Percentiles rank a stretch among this genome's conserved stretches.
These are phyloP conservation scores for Hylyphantes graminicola DNA, from an alignment of 1,140 invertebrate species.

Conservation along the genomic window DNA sequence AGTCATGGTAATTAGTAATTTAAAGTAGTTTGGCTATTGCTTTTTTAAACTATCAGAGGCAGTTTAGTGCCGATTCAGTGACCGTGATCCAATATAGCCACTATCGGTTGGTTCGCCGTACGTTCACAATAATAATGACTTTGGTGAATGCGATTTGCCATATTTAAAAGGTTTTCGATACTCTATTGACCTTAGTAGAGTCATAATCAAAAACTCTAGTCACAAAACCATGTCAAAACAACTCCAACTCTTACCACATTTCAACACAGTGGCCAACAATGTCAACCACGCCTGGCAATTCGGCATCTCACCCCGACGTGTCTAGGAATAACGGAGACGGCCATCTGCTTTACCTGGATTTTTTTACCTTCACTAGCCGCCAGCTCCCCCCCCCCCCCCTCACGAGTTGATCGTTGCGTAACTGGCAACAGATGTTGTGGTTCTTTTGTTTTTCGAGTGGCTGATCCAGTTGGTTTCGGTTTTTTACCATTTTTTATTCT, in stretches of 20 bases:
- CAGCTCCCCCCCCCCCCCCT: not conserved
- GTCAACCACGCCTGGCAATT: not conserved
- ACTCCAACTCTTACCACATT: not conserved
- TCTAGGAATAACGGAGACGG: conserved; percentile 23
- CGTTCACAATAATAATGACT: too few relatives aligned
- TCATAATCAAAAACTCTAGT: too few relatives aligned
- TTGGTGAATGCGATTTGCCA: too few relatives aligned
- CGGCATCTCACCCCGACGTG: not conserved
- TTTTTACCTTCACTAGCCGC: conserved; percentile 5
- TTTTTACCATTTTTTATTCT: conserved; percentile 24
- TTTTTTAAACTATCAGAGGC: too few relatives aligned
- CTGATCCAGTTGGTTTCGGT: conserved; percentile 31
- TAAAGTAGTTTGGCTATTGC: too few relatives aligned
- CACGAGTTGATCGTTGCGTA: conserved; percentile 21
- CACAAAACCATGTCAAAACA: too few relatives aligned
- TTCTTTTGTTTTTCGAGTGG: conserved; percentile 58
- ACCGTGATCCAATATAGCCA: too few relatives aligned
- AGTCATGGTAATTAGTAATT: too few relatives aligned
- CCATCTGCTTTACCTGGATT: conserved; percentile 40
- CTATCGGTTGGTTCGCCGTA: too few relatives aligned
- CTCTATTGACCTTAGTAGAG: too few relatives aligned
- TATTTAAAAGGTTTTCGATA: too few relatives aligned
- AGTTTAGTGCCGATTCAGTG: too few relatives aligned
- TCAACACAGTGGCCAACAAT: conserved; percentile 3
- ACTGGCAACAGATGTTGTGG: conserved; percentile 52